phyloP scores from a whole-genome alignment of 2,113 vertebrate genomes.

The Spea bombifrons region DNA sequence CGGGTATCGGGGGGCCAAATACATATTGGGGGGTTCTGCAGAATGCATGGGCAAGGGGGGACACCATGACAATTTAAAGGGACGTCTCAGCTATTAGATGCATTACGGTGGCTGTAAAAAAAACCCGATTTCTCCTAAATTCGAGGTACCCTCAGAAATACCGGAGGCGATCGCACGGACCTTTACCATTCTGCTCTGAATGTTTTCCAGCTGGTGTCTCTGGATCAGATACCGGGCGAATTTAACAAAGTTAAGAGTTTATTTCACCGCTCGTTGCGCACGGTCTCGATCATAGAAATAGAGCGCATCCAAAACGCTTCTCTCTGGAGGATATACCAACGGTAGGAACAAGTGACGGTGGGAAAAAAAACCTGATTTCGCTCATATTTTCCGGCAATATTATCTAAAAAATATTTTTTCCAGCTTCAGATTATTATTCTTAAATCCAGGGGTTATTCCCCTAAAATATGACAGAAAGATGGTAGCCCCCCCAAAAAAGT shows the following conservation, averaged over 20 bases:
- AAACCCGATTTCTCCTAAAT: too few relatives aligned
- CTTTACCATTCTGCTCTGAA: not conserved
- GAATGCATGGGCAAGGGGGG: not conserved
- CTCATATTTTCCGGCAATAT: too few relatives aligned
- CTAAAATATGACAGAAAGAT: too few relatives aligned
- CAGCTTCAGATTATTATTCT: too few relatives aligned
- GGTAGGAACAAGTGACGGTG: slow-evolving; percentile 59
- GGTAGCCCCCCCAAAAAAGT: too few relatives aligned
- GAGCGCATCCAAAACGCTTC: slow-evolving; percentile 77
- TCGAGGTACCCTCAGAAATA: too few relatives aligned
- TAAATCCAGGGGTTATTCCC: too few relatives aligned
- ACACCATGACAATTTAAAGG: not conserved
- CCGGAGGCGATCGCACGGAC: not conserved
- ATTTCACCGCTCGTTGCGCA: slow-evolving; percentile 72
- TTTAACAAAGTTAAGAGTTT: slow-evolving; percentile 60
- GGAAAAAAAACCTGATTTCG: too few relatives aligned
- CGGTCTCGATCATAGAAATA: slow-evolving; percentile 61
- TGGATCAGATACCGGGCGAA: slow-evolving; percentile 61
- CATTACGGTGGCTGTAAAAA: too few relatives aligned
- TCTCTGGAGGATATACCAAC: slow-evolving; percentile 78
- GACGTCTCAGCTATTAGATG: not conserved
- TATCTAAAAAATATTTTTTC: too few relatives aligned
- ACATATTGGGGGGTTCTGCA: too few relatives aligned
- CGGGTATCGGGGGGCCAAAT: too few relatives aligned
- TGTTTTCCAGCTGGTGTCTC: slow-evolving; percentile 62